phyloP scores from a whole-genome alignment of 2,113 vertebrate species.

The Promerops cafer region DNA sequence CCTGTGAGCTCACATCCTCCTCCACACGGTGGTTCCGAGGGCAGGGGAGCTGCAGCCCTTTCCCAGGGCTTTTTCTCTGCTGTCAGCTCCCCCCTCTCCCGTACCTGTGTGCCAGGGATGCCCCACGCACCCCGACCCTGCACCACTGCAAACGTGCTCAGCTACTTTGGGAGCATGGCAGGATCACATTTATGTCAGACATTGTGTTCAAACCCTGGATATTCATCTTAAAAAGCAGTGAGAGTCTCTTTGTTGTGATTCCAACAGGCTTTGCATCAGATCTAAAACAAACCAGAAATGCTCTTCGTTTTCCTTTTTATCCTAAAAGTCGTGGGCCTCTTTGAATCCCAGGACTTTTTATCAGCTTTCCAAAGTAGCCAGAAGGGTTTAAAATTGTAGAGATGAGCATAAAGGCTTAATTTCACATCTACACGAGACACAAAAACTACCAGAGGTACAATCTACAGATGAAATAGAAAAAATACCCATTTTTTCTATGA shows the following conservation, averaged over 20 bases:
- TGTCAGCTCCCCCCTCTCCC: not conserved
- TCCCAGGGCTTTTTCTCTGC: not conserved
- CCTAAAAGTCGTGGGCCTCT: not conserved
- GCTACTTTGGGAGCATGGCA: not conserved
- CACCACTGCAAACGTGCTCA: not conserved
- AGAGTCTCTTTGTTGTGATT: conserved; percentile 11
- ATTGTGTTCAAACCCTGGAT: not conserved
- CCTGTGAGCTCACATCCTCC: not conserved
- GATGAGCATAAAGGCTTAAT: not conserved
- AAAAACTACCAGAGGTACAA: not conserved
- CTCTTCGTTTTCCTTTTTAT: not conserved
- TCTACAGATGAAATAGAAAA: not conserved
- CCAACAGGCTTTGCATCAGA: conserved; percentile 9
- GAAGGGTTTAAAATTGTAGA: not conserved
- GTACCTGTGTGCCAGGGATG: not conserved
- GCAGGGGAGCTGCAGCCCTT: not conserved
- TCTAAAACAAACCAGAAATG: not conserved
- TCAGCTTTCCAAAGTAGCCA: conserved; percentile 1
- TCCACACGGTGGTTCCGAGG: not conserved
- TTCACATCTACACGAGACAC: not conserved
- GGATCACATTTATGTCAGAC: not conserved
- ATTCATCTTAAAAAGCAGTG: not conserved
- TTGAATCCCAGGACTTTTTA: not conserved
- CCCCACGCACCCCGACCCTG: not conserved
- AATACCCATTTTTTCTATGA: not conserved